These are phyloP conservation scores for Eupsilia transversa DNA, from an alignment of 2,888 invertebrate species.

Conservation along the genomic window DNA sequence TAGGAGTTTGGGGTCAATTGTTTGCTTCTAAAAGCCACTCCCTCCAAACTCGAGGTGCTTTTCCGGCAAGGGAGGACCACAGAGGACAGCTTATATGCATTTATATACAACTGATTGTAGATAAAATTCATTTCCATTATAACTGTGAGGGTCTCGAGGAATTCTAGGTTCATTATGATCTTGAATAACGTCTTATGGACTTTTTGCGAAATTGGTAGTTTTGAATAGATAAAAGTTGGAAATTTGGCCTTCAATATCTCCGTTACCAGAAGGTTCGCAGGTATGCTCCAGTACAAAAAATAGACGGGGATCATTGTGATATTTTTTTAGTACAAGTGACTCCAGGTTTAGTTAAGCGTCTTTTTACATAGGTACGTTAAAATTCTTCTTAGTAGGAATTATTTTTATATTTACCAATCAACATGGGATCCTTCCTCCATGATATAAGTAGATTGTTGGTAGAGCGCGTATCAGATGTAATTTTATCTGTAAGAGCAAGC, in stretches of 20 bases:
- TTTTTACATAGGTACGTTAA: not conserved
- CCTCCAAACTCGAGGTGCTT: slow-evolving; percentile 20
- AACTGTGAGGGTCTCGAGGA: slow-evolving; percentile 3
- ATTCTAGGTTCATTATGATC: not conserved
- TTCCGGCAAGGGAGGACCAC: slow-evolving; percentile 44
- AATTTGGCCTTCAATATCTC: not conserved
- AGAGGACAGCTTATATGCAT: slow-evolving; percentile 35
- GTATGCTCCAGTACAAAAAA: not conserved
- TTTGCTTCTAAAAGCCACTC: slow-evolving; percentile 46
- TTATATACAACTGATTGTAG: slow-evolving; percentile 42
- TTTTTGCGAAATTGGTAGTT: slow-evolving; percentile 5
- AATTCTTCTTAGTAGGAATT: not conserved
- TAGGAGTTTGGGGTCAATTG: slow-evolving; percentile 46
- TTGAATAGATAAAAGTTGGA: not conserved
- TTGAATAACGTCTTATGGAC: not conserved
- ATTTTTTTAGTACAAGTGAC: too few species aligned
- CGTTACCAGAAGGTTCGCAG: not conserved
- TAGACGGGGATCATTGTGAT: too few species aligned
- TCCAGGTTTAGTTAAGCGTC: not conserved
- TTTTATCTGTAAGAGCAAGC: not conserved
- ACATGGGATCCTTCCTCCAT: not conserved
- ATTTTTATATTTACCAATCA: not conserved
- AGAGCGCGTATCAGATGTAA: not conserved
- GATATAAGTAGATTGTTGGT: not conserved
- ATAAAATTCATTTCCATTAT: slow-evolving; percentile 36